These are phyloP conservation scores for Drosophila quinaria DNA, from an alignment of 2,888 invertebrate species.

Conservation along the genomic window DNA sequence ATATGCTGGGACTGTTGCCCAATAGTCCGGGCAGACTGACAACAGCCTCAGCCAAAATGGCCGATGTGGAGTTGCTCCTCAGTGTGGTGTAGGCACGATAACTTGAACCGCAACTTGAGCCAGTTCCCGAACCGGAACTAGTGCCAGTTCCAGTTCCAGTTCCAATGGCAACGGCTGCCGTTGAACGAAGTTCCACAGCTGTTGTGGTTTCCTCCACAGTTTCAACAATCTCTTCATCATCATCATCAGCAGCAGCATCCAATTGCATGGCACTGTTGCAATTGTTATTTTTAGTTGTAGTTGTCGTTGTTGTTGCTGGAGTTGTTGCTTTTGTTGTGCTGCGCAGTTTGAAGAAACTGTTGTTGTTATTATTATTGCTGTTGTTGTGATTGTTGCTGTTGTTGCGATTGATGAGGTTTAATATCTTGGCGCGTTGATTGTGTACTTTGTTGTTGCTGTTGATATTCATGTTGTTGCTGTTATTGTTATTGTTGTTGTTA, in stretches of 20 bases:
- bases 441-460: slow-evolving; percentile 27
- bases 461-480: slow-evolving; percentile 30
- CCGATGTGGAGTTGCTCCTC: slow-evolving; percentile 83
- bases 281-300: slow-evolving; percentile 10
- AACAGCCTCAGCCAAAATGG: slow-evolving; percentile 65
- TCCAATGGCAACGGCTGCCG: slow-evolving; percentile 15
- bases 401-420: slow-evolving; percentile 49
- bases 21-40: slow-evolving; percentile 54
- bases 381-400: slow-evolving; percentile 46
- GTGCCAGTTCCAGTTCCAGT: neutral
- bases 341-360: slow-evolving; percentile 49
- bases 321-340: slow-evolving; percentile 25
- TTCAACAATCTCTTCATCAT: slow-evolving; percentile 47
- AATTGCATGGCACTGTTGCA: slow-evolving; percentile 45
- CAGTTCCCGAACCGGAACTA: neutral
- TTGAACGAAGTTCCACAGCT: slow-evolving; percentile 67
- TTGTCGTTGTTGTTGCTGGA: slow-evolving; percentile 21
- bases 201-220: slow-evolving; percentile 64
- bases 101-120: neutral
- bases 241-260: slow-evolving; percentile 11
- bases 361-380: slow-evolving; percentile 18
- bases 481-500: slow-evolving; percentile 37
- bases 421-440: slow-evolving; percentile 48
- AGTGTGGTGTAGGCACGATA: slow-evolving; percentile 63
- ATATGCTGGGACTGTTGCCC: slow-evolving; percentile 51